Conservation (phyloP, 2,888 invertebrate species). For the Uloborus plumipes region DNA sequence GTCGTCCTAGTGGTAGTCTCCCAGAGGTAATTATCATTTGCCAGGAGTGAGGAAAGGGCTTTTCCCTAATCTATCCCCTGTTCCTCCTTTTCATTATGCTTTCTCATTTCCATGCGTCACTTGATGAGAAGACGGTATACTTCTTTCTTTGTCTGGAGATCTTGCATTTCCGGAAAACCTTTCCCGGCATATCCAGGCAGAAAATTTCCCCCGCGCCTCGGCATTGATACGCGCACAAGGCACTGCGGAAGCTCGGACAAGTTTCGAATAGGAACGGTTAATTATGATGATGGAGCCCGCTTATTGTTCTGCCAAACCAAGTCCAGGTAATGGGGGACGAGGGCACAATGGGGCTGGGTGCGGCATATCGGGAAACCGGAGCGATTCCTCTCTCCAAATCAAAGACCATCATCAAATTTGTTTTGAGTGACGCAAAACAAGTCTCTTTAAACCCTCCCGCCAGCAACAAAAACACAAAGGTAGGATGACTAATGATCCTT, state of each 20-base stretch:
- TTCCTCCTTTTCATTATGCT: constrained; percentile 63
- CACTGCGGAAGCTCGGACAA: constrained; percentile 58
- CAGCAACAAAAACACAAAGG: constrained; percentile 59
- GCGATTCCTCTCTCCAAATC: constrained; percentile 31
- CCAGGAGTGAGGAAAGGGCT: constrained; percentile 61
- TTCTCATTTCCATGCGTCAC: constrained; percentile 63
- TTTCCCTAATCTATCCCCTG: constrained; percentile 62
- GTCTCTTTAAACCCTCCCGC: constrained; percentile 27
- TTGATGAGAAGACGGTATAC: constrained; percentile 56
- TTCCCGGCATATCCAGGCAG: constrained; percentile 54
- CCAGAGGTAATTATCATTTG: constrained; percentile 64
- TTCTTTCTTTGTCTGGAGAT: constrained; percentile 64
- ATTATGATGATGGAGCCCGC: constrained; percentile 62
- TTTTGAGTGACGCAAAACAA: constrained; percentile 58
- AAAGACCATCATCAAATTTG: constrained; percentile 38
- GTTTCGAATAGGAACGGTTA: constrained; percentile 61
- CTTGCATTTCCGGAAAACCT: constrained; percentile 60
- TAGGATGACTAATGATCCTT: constrained; percentile 58
- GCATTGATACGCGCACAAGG: constrained; percentile 45
- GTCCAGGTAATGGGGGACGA: constrained; percentile 51
- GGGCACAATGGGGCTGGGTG: constrained; percentile 25
- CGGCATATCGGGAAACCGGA: constrained; percentile 37
- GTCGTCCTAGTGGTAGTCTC: constrained; percentile 48
- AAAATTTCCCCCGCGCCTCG: constrained; percentile 43
- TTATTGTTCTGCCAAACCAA: constrained; percentile 46